phyloP scores from a whole-genome alignment of 1,140 invertebrate genomes.

The Nasonia longicornis region DNA sequence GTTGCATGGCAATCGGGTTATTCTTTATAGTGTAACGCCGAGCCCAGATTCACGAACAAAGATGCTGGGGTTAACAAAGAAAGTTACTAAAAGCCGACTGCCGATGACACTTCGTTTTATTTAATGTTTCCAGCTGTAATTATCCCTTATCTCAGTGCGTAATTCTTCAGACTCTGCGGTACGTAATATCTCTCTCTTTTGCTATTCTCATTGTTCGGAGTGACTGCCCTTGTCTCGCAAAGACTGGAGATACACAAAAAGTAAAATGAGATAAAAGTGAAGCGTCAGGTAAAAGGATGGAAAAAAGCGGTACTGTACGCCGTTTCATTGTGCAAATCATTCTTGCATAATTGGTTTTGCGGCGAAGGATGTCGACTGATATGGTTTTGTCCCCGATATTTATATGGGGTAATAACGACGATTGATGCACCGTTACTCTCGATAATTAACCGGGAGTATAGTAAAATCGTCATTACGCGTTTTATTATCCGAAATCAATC shows the following conservation, averaged over 20 bases:
- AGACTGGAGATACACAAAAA: neutral
- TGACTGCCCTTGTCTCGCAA: too few species aligned
- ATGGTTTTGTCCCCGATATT: too few species aligned
- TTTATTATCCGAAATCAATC: too few species aligned
- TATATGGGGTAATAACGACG: too few species aligned
- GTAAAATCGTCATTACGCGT: too few species aligned
- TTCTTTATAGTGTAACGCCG: neutral
- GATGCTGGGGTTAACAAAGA: neutral
- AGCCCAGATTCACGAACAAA: neutral
- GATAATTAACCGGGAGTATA: too few species aligned
- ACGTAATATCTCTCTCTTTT: neutral
- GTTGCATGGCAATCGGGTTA: neutral
- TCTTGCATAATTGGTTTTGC: too few species aligned
- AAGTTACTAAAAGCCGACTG: neutral
- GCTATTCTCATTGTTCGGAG: too few species aligned
- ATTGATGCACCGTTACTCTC: too few species aligned
- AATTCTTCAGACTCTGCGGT: neutral
- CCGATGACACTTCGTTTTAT: neutral
- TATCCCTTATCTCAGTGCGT: neutral
- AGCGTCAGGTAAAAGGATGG: neutral
- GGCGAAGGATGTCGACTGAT: too few species aligned
- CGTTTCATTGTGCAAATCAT: too few species aligned
- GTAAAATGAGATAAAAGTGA: neutral
- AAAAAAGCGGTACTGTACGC: neutral
- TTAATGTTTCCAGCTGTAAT: neutral